Evolutionary conservation across 2,113 vertebrate genomes (phyloP), one percentile per base, ranked within the genome.

Genomic region (Corythaeola cristata): DNA sequence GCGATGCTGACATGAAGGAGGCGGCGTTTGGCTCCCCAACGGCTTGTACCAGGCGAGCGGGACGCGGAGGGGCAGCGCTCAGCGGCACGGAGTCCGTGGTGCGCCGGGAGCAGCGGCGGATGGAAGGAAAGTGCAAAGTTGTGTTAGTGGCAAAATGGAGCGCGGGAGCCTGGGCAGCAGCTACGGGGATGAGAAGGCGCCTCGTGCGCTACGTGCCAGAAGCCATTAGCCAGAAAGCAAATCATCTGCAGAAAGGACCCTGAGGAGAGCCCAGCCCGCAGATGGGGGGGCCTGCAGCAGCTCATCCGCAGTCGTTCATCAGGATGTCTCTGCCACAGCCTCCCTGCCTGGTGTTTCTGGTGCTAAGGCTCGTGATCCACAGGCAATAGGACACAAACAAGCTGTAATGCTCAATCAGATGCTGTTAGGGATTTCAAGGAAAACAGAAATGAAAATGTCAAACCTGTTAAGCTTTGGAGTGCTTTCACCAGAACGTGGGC

Each of bases 391-490:
- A 93, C 3, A 22, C 88, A 92, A 87, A 89, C 93, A 52, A 64
- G 74, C 84, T 66, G 77, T 30, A 91, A 58, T 52, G 66, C 95
- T 94, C 94, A 8, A 39, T 92, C 90, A 66, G 92, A 39, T 76
- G 90, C 85, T 92, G 91, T 33, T 79, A n/a, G 63, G 71, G 91
- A 9, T 79, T 92, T 55, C 86, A 82, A 93, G 85, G 89, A 85
- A 97, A 91, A 83, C 67, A 93, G 89, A 76, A 93, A 94, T 67
- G 91, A 68, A 90, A 93, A 95, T 88, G 97, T 96, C 95, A 96
- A 90, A 86, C 68, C 95, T 88, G 91, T 75, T 95, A 82, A 83
- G 87, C 85, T 83, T 62, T 93, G 82, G 89, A 95, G 96, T 80
- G 93, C 72, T 93, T 83, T 95, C 89, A 85, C 79, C 87, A 88